These are phyloP conservation scores for Ageneiosus marmoratus DNA, from an alignment of 2,113 vertebrate species.

Conservation along the genomic window DNA sequence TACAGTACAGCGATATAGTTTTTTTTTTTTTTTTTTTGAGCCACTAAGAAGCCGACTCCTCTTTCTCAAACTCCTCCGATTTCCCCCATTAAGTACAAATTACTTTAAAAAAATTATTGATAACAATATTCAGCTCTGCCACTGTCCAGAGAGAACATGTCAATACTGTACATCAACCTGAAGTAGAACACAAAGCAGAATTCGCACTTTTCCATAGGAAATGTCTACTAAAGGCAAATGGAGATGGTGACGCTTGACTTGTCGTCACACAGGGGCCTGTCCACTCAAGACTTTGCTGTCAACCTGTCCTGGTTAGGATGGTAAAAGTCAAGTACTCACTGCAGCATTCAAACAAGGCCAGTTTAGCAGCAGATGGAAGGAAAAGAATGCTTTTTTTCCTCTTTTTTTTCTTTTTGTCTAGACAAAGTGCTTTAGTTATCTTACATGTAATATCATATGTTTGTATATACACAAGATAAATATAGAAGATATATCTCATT, in stretches of 20 bases:
- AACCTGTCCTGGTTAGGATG: conserved; percentile 84
- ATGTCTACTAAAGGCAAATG: conserved; percentile 81
- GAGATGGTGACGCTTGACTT: conserved; percentile 69
- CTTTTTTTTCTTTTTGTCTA: conserved; percentile 76
- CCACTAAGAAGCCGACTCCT: conserved; percentile 59
- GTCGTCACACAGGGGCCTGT: conserved; percentile 67
- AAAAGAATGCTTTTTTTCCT: conserved; percentile 78
- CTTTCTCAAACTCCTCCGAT: conserved; percentile 65
- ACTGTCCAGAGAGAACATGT: conserved; percentile 73
- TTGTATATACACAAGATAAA: conserved; percentile 67
- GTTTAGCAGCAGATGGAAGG: conserved; percentile 99
- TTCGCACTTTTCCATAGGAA: conserved; percentile 82
- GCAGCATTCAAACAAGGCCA: conserved; percentile 98
- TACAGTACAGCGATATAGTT: conserved; percentile 82
- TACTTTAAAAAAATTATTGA: conserved; percentile 69
- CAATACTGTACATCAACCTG: conserved; percentile 82
- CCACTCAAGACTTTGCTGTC: conserved; percentile 70
- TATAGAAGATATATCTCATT: conserved; percentile 63
- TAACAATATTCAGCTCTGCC: conserved; percentile 73
- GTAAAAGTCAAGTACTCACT: conserved; percentile 91
- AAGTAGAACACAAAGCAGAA: conserved; percentile 81
- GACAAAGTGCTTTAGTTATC: conserved; percentile 98
- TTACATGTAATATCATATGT: conserved; percentile 91
- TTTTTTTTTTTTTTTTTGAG: conserved; percentile 60
- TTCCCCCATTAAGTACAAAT: conserved; percentile 68